Conservation (phyloP, 1,140 invertebrate genomes). For the Drosophila murphyi region DNA sequence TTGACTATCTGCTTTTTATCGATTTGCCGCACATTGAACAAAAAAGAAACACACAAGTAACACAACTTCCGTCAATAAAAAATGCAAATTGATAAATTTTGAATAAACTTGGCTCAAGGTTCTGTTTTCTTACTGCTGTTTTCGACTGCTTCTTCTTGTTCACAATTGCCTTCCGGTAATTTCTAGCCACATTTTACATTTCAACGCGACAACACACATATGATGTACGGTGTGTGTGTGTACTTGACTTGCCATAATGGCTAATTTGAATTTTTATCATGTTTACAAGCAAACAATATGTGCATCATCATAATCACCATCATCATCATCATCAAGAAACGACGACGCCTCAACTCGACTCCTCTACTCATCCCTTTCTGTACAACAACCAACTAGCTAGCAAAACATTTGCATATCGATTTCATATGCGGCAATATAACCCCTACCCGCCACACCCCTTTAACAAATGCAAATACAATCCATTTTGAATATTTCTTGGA, state of each 20-base stretch:
- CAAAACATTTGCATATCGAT: constrained; percentile 82
- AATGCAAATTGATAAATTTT: constrained; percentile 62
- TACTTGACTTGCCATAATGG: constrained; percentile 65
- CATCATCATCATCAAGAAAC: constrained; percentile 68
- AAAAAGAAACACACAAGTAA: constrained; percentile 3
- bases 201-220: constrained; percentile 60
- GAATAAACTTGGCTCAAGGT: constrained; percentile 65
- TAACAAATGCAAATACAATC: constrained; percentile 65
- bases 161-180: constrained; percentile 63
- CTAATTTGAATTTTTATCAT: constrained; percentile 83
- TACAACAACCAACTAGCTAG: constrained; percentile 23
- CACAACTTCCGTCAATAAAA: constrained; percentile 30
- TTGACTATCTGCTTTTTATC: constrained; percentile 45
- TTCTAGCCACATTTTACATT: constrained; percentile 77
- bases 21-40: constrained; percentile 35
- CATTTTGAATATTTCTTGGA: constrained; percentile 53
- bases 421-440: constrained; percentile 73
- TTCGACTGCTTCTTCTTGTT: not conserved
- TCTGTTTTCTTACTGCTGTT: constrained; percentile 2
- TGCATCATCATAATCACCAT: constrained; percentile 68
- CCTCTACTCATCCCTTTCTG: not conserved
- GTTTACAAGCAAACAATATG: constrained; percentile 83
- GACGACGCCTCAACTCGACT: not conserved
- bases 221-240: not conserved
- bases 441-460: not conserved